Evolutionary conservation across 2,797 vertebrate genomes (phyloP).

Genomic region (Brachyrhaphis roseni): DNA sequence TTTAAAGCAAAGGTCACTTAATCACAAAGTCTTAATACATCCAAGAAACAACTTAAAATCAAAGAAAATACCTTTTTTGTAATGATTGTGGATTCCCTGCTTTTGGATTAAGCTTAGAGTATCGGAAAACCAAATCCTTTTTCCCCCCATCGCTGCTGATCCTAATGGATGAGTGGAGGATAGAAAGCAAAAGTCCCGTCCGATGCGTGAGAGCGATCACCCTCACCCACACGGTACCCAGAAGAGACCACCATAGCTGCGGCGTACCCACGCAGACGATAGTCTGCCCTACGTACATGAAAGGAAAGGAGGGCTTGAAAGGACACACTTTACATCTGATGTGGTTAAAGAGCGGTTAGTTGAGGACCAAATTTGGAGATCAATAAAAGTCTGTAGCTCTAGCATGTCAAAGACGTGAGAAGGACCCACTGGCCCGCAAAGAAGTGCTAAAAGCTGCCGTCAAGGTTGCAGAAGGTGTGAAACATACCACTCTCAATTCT

Average conservation of each 20-base stretch:
- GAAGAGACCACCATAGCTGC: constrained; percentile 48
- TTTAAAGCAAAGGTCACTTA: background rate
- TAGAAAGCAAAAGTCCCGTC: constrained; percentile 41
- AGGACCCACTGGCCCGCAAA: constrained; percentile 49
- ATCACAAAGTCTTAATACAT: background rate
- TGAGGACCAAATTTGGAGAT: constrained; percentile 56
- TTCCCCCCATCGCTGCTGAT: constrained; percentile 73
- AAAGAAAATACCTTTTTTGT: background rate
- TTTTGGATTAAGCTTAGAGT: constrained; percentile 17
- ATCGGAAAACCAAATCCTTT: constrained; percentile 74
- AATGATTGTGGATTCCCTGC: background rate
- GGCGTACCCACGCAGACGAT: constrained; percentile 33
- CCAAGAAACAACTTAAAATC: background rate
- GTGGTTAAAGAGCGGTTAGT: constrained; percentile 58
- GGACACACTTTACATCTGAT: constrained; percentile 66
- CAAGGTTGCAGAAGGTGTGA: constrained; percentile 62
- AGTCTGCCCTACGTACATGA: constrained; percentile 49
- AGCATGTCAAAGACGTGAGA: constrained; percentile 62
- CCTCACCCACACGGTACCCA: constrained; percentile 45
- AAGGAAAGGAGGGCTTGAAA: constrained; percentile 67
- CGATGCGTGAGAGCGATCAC: constrained; percentile 42
- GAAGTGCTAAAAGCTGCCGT: constrained; percentile 66
- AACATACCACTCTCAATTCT: constrained; percentile 59
- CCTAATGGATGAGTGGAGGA: constrained; percentile 24
- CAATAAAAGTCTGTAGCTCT: constrained; percentile 67